Evolutionary conservation across 2,113 vertebrate genomes (phyloP).

Genomic region (Gorsachius goisagi): DNA sequence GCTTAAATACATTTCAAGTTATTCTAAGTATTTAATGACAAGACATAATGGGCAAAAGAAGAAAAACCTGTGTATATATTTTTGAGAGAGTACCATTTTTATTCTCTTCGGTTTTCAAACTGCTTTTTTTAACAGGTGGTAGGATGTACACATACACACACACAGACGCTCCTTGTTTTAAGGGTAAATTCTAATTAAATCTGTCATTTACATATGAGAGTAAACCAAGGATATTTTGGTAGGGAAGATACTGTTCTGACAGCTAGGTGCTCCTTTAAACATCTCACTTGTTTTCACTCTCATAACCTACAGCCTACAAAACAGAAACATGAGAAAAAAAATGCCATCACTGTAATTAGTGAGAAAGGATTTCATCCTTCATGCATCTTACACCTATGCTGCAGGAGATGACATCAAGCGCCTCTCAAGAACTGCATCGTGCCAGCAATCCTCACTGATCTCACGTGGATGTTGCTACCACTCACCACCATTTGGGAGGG

Average conservation of each 20-base stretch:
- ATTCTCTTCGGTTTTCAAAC: background rate
- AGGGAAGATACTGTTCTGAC: conserved; percentile 15
- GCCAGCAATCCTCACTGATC: background rate
- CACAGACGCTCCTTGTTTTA: background rate
- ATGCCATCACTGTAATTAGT: background rate
- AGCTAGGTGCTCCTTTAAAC: conserved; percentile 3
- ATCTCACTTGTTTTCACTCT: background rate
- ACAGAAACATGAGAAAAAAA: background rate
- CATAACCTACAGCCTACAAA: background rate
- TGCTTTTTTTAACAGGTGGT: background rate
- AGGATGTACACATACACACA: background rate
- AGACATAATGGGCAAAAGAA: background rate
- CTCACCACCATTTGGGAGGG: background rate
- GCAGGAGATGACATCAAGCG: background rate
- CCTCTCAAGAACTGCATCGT: background rate
- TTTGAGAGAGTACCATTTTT: background rate
- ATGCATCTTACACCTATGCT: background rate
- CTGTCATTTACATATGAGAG: background rate
- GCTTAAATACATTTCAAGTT: background rate
- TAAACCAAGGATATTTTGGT: background rate
- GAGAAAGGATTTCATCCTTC: background rate
- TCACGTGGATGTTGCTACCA: background rate
- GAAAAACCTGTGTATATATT: background rate
- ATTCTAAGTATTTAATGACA: background rate
- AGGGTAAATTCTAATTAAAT: background rate